Conservation (phyloP, 2,888 invertebrate genomes). For the Cantharis flavilabris region DNA sequence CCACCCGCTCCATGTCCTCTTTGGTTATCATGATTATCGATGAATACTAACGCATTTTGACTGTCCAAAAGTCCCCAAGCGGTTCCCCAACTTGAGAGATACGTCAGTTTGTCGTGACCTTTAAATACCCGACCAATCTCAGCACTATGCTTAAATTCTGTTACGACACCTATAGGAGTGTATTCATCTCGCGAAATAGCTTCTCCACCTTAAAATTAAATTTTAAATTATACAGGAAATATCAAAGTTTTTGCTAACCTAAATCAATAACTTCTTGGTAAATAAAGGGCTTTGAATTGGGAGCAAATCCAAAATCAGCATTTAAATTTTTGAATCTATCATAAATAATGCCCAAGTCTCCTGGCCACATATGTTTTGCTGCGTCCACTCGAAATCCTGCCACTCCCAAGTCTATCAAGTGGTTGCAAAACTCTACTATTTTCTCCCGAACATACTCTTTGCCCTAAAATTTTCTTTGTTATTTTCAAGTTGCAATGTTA, state of each 20-base stretch:
- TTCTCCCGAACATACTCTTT: conserved; percentile 63
- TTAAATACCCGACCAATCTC: conserved; percentile 63
- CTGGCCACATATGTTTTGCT: conserved; percentile 80
- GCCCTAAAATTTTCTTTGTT: not conserved
- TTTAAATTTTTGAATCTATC: conserved; percentile 65
- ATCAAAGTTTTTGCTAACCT: conserved; percentile 27
- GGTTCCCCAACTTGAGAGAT: conserved; percentile 67
- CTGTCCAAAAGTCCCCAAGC: conserved; percentile 68
- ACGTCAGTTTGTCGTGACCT: conserved; percentile 67
- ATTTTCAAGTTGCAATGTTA: not conserved
- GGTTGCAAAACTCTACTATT: conserved; percentile 69
- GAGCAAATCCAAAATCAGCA: conserved; percentile 66
- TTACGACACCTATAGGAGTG: conserved; percentile 63
- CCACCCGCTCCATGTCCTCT: conserved; percentile 71
- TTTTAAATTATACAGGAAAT: conserved; percentile 57
- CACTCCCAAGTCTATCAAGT: conserved; percentile 65
- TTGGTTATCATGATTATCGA: conserved; percentile 76
- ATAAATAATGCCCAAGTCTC: conserved; percentile 72
- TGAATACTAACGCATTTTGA: conserved; percentile 44
- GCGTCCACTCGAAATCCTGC: conserved; percentile 84
- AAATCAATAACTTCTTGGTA: conserved; percentile 80
- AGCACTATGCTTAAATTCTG: conserved; percentile 70
- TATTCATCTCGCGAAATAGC: conserved; percentile 55
- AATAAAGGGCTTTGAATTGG: conserved; percentile 69
- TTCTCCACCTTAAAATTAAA: conserved; percentile 43